Percentiles rank a stretch among this genome's conserved stretches.
Conservation (phyloP, 2,113 vertebrate genomes). For the Mormyrus iriodes region DNA sequence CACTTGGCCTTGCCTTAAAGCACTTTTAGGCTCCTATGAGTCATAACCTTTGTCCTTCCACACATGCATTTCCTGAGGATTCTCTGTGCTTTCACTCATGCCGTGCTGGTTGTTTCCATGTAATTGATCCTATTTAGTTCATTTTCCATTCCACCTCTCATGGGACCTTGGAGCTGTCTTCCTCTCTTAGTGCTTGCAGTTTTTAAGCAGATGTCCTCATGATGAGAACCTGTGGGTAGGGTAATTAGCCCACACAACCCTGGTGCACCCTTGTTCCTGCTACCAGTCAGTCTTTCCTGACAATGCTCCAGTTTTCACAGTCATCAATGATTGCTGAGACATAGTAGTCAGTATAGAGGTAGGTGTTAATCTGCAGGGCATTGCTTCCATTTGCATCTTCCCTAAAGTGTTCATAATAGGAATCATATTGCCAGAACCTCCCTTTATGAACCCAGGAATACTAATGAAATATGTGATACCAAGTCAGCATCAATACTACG, state of each 20-base stretch:
- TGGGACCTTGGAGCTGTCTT: background rate
- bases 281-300: background rate
- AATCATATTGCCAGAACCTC: background rate
- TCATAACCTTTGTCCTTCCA: background rate
- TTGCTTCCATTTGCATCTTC: background rate
- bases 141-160: background rate
- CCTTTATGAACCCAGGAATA: background rate
- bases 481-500: background rate
- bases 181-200: background rate
- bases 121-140: background rate
- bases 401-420: background rate
- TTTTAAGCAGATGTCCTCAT: background rate
- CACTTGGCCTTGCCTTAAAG: background rate
- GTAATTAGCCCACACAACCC: background rate
- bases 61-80: background rate
- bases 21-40: background rate
- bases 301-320: background rate
- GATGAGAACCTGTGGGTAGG: background rate
- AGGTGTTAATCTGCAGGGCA: background rate
- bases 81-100: background rate
- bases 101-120: background rate
- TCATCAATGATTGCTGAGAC: background rate
- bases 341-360: background rate
- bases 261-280: background rate
- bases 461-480: background rate